A percentile compares a stretch with the other conserved stretches of the same genome.
phyloP scores from a whole-genome alignment of 1,140 invertebrate genomes.

The Triops cancriformis region DNA sequence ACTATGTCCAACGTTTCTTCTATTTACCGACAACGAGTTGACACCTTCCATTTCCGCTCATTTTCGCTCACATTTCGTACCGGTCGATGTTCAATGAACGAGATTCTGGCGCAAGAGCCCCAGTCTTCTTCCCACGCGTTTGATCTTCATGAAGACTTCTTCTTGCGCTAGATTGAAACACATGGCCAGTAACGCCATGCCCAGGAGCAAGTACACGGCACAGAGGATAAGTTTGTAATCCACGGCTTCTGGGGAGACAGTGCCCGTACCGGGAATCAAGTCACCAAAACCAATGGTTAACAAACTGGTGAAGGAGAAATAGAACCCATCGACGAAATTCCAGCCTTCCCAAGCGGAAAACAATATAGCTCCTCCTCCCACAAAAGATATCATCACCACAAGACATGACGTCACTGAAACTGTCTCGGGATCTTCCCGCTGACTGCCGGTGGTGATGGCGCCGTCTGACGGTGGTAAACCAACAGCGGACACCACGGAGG shows the following conservation, averaged over 20 bases:
- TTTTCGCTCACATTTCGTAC: neutral
- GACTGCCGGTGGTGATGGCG: neutral
- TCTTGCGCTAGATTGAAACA: constrained; percentile 96
- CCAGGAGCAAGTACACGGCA: constrained; percentile 86
- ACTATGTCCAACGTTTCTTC: neutral
- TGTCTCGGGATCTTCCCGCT: constrained; percentile 35
- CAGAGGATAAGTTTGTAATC: constrained; percentile 34
- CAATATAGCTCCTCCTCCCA: constrained; percentile 79
- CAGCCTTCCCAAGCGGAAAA: constrained; percentile 76
- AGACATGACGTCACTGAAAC: constrained; percentile 83
- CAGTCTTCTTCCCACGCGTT: constrained; percentile 37
- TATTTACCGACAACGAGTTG: too few species aligned
- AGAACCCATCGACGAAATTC: constrained; percentile 82
- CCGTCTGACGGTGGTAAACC: constrained; percentile 28
- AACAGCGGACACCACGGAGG: neutral
- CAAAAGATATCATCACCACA: constrained; percentile 80
- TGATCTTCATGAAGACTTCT: constrained; percentile 50
- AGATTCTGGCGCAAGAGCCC: constrained; percentile 32
- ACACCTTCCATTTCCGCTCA: too few species aligned
- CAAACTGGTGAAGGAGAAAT: constrained; percentile 88
- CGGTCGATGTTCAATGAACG: neutral
- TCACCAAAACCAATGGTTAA: constrained; percentile 68
- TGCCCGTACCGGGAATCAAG: constrained; percentile 58
- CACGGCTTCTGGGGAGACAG: constrained; percentile 26
- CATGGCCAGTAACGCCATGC: constrained; percentile 94